Conservation (phyloP, 2,113 vertebrate genomes). For the Hypomesus transpacificus region DNA sequence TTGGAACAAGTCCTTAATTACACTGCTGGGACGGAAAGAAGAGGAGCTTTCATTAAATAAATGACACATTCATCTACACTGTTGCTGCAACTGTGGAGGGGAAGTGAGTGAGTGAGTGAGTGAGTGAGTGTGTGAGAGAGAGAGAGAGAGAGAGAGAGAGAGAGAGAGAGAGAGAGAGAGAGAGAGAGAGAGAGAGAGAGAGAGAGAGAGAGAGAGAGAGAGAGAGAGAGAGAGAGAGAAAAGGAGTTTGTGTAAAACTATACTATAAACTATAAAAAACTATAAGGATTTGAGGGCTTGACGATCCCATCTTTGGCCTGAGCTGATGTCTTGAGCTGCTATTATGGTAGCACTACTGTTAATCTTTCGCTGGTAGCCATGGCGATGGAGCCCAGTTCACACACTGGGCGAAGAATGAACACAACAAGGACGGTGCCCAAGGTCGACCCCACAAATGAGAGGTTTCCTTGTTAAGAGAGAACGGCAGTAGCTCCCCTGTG, state of each 20-base stretch:
- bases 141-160: slow-evolving; percentile 1
- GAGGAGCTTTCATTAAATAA: background rate
- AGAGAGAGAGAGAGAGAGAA: background rate
- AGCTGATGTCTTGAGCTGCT: too few relatives aligned
- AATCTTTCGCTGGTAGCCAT: too few relatives aligned
- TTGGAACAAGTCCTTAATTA: background rate
- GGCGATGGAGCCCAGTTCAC: too few relatives aligned
- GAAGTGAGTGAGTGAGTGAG: background rate
- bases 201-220: background rate
- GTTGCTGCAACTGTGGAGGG: background rate
- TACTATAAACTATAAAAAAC: too few relatives aligned
- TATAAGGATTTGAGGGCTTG: too few relatives aligned
- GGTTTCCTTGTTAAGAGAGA: too few relatives aligned
- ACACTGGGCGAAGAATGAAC: too few relatives aligned
- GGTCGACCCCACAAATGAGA: too few relatives aligned
- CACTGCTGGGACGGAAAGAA: background rate
- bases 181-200: background rate
- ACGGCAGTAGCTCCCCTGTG: too few relatives aligned
- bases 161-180: background rate
- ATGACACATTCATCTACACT: background rate
- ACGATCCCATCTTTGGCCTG: too few relatives aligned
- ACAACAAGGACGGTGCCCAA: too few relatives aligned
- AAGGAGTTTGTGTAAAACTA: background rate
- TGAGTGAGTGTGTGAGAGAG: background rate
- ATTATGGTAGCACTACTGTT: too few relatives aligned